Evolutionary conservation across 2,113 vertebrate species (phyloP).

Genomic region (Epinephelus cyanopodus): DNA sequence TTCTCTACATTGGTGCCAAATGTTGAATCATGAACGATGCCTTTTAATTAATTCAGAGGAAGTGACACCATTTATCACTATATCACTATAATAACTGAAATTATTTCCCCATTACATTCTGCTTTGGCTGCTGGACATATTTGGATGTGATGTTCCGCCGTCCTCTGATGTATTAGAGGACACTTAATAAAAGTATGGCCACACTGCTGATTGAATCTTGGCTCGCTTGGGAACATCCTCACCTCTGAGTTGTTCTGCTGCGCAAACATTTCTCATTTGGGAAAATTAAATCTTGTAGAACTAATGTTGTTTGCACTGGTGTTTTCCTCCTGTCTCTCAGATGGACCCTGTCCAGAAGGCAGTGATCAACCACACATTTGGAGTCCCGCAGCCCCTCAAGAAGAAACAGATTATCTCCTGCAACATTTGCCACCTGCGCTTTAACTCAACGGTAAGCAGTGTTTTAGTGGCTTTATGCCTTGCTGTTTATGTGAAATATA

Average conservation of each 20-base stretch:
- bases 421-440: constrained; percentile 99
- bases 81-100: not conserved
- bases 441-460: constrained; percentile 95
- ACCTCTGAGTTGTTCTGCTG: not conserved
- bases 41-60: not conserved
- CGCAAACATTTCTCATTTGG: constrained; percentile 15
- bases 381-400: constrained; percentile 92
- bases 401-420: constrained; percentile 99
- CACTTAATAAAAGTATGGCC: not conserved
- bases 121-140: not conserved
- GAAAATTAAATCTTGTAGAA: not conserved
- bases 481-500: constrained; percentile 4
- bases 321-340: constrained; percentile 76
- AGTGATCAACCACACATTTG: constrained; percentile 99
- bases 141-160: not conserved
- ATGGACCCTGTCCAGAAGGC: constrained; percentile 99
- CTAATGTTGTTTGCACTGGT: constrained; percentile 28
- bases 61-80: not conserved
- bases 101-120: not conserved
- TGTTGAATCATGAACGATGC: not conserved
- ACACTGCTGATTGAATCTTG: not conserved
- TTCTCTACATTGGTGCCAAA: not conserved
- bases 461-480: constrained; percentile 11
- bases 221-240: not conserved
- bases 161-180: not conserved